These are phyloP conservation scores for Characodon lateralis DNA, from an alignment of 2,797 vertebrate genomes.

Conservation along the genomic window DNA sequence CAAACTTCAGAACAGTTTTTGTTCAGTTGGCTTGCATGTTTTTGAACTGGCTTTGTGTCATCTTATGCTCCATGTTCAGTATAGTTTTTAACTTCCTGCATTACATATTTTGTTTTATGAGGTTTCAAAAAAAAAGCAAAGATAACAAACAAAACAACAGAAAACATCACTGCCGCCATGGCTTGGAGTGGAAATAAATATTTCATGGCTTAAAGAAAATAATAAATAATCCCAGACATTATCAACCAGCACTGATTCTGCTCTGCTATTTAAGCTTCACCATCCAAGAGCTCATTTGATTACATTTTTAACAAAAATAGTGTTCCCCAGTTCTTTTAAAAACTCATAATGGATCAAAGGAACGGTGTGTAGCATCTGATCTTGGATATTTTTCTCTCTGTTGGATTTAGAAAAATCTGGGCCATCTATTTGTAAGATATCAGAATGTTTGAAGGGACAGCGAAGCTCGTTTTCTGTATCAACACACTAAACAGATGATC, in stretches of 20 bases:
- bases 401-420: not conserved
- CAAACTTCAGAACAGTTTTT: conserved; percentile 6
- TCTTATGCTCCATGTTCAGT: not conserved
- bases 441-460: not conserved
- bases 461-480: not conserved
- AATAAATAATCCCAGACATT: conserved; percentile 47
- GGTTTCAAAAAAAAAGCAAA: not conserved
- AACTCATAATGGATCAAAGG: not conserved
- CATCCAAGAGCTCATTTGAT: not conserved
- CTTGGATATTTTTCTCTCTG: not conserved
- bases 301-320: not conserved
- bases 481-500: not conserved
- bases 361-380: not conserved
- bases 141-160: conserved; percentile 2
- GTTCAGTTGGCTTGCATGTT: not conserved
- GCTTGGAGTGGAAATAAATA: conserved; percentile 56
- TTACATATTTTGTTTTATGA: too few relatives aligned
- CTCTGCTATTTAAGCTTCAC: conserved; percentile 20
- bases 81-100: not conserved
- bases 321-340: not conserved
- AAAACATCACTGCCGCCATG: conserved; percentile 15
- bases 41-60: not conserved
- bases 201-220: conserved; percentile 59
- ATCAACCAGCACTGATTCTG: conserved; percentile 42
- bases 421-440: not conserved